Conservation (phyloP, 1,140 invertebrate genomes). For the Yoshiicerus persimilis region DNA sequence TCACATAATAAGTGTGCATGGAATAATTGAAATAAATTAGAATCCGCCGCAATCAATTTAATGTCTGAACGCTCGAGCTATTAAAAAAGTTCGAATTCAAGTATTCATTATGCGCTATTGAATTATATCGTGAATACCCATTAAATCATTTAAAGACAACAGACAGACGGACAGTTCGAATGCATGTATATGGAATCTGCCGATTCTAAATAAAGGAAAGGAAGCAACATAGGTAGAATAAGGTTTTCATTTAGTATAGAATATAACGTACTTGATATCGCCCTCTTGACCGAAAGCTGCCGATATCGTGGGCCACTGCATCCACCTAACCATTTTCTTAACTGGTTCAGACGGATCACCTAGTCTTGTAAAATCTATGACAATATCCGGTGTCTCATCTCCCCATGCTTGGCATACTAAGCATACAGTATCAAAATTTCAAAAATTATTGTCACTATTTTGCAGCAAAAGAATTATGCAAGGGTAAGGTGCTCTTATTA, state of each 20-base stretch:
- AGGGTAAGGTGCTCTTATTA: neutral
- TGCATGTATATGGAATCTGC: neutral
- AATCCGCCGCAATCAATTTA: no score
- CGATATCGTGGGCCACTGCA: slow-evolving; percentile 78
- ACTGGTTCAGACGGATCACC: slow-evolving; percentile 77
- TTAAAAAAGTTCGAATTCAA: no score
- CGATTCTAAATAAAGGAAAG: neutral
- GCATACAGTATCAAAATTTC: neutral
- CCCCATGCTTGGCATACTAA: neutral
- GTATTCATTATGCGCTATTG: neutral
- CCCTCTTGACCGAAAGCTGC: slow-evolving; percentile 79
- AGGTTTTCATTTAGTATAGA: neutral
- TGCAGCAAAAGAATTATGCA: neutral
- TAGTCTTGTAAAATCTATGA: slow-evolving; percentile 75
- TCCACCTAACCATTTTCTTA: slow-evolving; percentile 73
- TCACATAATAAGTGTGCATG: no score
- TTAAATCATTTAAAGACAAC: neutral
- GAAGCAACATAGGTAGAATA: neutral
- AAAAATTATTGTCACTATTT: neutral
- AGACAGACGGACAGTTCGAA: no score
- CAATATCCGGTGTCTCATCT: slow-evolving; percentile 60
- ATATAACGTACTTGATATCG: slow-evolving; percentile 62
- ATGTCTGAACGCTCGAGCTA: no score
- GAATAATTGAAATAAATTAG: no score
- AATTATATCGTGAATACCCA: neutral